Base-by-base conservation (phyloP, 1,140 invertebrate genomes). In the Ericerus pela region DNA sequence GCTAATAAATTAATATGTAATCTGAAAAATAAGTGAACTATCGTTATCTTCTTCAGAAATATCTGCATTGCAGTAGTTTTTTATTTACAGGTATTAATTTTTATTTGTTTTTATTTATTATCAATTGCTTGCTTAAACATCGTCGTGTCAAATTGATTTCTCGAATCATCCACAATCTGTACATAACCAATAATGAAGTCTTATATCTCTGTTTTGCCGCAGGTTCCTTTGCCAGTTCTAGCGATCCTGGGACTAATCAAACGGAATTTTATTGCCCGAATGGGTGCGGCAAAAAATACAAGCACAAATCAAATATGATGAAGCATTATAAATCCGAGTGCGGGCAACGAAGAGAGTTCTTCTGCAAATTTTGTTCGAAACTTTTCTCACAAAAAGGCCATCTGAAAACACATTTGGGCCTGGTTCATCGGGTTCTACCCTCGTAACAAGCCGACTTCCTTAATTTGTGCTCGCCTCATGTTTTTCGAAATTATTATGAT, bases 241-340 rank as follows among this genome's bases (percentile, higher is more conserved):
- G 30, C 20, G 11, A 53, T n/a, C 51, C 3, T 18, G 10, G 8
- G 8, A 8, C 8, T 28, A 24, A 26, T 53, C 11, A n/a, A 33
- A 14, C 2, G 4, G 51, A 31, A 2, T 31, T 6, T 16, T 8
- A 10, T 29, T 54, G 53, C 36, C 33, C 36, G 11, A 54, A 54
- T 28, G 22, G 22, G 16, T 54, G 53, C 26, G 53, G 53, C 2
- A 31, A 36, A 2, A 37, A 24, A 4, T 54, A 54, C 28, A 54
- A 54, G 18, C n/a, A 55, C 4, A 47, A 55, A 33, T 63, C 69
- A 12, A 58, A 73, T 27, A 76, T 74, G 58, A 64, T 66, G 33
- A 71, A 73, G 59, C 68, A 66, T 53, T 71, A 70, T 30, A 74
- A 69, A 58, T 68, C 73, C 29, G 73, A 73, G 47, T 71, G 71